Conservation (phyloP, 2,888 invertebrate species). For the Dioctria rufipes region DNA sequence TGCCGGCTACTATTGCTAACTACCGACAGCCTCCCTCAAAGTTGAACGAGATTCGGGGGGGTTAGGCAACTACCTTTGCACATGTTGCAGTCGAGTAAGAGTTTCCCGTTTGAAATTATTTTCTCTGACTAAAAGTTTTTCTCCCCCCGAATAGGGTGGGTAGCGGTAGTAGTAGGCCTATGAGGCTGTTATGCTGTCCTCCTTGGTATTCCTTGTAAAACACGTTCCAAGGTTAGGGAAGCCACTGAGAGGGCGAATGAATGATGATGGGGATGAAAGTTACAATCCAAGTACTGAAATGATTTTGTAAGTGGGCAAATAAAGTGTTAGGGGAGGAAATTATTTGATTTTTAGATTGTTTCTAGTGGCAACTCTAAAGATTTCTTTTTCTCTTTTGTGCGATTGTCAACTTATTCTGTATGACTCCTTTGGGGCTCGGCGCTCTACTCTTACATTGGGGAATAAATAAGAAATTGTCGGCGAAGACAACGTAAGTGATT, state of each 20-base stretch:
- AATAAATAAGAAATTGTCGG: slow-evolving; percentile 28
- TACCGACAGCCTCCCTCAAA: slow-evolving; percentile 3
- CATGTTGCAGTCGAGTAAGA: slow-evolving; percentile 30
- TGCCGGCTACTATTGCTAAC: slow-evolving; percentile 40
- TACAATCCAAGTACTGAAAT: slow-evolving; percentile 57
- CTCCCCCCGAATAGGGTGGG: not conserved
- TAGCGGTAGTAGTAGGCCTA: not conserved
- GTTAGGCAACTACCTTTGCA: slow-evolving; percentile 20
- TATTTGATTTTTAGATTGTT: slow-evolving; percentile 58
- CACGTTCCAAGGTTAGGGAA: slow-evolving; percentile 53
- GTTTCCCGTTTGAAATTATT: slow-evolving; percentile 7
- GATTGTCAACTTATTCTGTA: slow-evolving; percentile 45
- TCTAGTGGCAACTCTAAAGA: slow-evolving; percentile 10
- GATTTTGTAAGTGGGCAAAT: slow-evolving; percentile 59
- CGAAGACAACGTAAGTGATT: slow-evolving; percentile 36
- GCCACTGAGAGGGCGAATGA: slow-evolving; percentile 37
- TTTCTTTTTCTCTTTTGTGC: slow-evolving; percentile 24
- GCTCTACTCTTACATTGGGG: slow-evolving; percentile 7
- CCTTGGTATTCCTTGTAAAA: slow-evolving; percentile 18
- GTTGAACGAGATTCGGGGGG: not conserved
- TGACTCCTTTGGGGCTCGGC: slow-evolving; percentile 47
- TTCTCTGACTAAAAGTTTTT: slow-evolving; percentile 24
- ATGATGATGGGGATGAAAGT: slow-evolving; percentile 58
- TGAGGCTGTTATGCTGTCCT: not conserved
- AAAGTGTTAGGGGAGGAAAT: slow-evolving; percentile 56